Evolutionary conservation across 30 jellyfish, hydroid and myxozoan species (phyloP).

Genomic region (Chrysaora quinquecirrha): DNA sequence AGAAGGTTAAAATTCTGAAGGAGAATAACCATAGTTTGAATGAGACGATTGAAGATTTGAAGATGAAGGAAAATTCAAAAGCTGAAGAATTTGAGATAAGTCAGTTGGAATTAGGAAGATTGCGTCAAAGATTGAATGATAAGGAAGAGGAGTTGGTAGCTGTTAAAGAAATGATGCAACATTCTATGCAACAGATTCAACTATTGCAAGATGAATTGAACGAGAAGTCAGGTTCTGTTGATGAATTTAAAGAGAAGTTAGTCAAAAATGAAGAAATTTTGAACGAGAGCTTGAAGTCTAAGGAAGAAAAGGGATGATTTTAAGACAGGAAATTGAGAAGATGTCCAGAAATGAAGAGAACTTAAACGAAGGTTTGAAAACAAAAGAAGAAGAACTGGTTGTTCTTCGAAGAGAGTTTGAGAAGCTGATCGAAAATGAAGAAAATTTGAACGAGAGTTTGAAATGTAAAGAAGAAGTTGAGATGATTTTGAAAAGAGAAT

Average conservation of each 20-base stretch:
- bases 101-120: neutral
- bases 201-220: constrained; percentile 26
- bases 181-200: constrained; percentile 51
- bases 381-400: too few relatives aligned
- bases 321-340: too few relatives aligned
- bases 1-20: neutral
- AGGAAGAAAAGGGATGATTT: too few relatives aligned
- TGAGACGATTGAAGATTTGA: constrained; percentile 12
- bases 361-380: neutral
- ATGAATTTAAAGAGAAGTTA: constrained; percentile 5
- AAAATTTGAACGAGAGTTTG: neutral
- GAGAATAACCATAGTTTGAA: neutral
- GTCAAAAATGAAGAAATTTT: neutral
- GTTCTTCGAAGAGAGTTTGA: too few relatives aligned
- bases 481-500: neutral
- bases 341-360: neutral
- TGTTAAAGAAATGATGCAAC: constrained; percentile 53
- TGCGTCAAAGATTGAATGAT: constrained; percentile 34
- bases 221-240: neutral
- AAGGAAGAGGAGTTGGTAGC: constrained; percentile 58
- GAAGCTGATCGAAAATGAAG: neutral
- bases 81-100: constrained; percentile 19
- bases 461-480: neutral
- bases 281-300: neutral
- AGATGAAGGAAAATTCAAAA: neutral